phyloP scores from a whole-genome alignment of 2,797 vertebrate genomes.

The Urosaurus nigricauda region DNA sequence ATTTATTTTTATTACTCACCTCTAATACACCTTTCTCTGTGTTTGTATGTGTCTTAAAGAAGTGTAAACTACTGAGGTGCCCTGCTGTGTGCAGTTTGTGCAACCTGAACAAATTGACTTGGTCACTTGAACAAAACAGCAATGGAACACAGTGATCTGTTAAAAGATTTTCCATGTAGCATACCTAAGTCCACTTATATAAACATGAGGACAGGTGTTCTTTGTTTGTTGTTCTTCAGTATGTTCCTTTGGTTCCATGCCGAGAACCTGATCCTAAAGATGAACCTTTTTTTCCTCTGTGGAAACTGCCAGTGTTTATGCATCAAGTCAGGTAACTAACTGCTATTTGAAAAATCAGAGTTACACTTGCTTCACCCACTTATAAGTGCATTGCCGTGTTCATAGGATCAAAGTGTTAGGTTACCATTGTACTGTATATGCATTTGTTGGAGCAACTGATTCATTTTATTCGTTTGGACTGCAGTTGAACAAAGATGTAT shows the following conservation, averaged over 20 bases:
- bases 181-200: slow-evolving; percentile 55
- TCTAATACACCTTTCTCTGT: slow-evolving; percentile 5
- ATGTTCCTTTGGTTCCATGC: slow-evolving; percentile 40
- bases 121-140: neutral
- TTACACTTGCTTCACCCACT: neutral
- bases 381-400: neutral
- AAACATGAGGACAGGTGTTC: slow-evolving; percentile 60
- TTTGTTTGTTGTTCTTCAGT: slow-evolving; percentile 56
- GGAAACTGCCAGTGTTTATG: neutral
- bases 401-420: neutral
- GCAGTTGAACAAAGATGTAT: neutral
- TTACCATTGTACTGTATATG: neutral
- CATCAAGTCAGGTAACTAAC: neutral
- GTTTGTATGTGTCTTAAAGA: neutral
- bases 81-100: neutral
- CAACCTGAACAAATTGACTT: neutral
- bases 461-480: neutral
- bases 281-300: slow-evolving; percentile 25
- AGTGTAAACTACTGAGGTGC: neutral
- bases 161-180: slow-evolving; percentile 34
- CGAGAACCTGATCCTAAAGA: slow-evolving; percentile 38
- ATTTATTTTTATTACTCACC: slow-evolving; percentile 33
- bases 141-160: slow-evolving; percentile 39
- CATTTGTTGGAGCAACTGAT: neutral
- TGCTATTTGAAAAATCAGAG: neutral